Conservation (phyloP, 2,888 invertebrate species). For the Lamellibrachia satsuma region DNA sequence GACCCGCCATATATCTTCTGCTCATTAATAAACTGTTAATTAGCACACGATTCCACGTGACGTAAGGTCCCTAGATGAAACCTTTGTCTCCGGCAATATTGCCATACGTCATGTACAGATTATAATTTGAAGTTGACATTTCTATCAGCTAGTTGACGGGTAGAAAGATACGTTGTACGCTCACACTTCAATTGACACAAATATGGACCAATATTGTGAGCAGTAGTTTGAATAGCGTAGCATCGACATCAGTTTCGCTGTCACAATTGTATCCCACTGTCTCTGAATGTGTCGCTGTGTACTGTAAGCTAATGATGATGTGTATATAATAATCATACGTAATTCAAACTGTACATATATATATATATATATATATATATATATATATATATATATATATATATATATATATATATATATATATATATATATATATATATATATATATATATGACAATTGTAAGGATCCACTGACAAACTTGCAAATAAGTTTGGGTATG, state of each 20-base stretch:
- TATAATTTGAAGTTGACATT: slow-evolving; percentile 1
- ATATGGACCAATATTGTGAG: neutral
- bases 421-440: neutral
- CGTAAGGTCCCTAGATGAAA: neutral
- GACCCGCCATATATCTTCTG: neutral
- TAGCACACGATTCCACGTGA: slow-evolving; percentile 13
- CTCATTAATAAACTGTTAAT: neutral
- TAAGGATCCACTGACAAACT: neutral
- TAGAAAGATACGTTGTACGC: neutral
- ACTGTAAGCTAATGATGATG: neutral
- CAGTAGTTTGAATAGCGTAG: neutral
- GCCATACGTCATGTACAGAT: neutral
- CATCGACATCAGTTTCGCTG: neutral
- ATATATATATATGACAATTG: neutral
- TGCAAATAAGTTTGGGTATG: neutral
- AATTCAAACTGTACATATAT: neutral
- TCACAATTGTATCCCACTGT: neutral
- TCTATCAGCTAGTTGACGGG: neutral
- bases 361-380: neutral
- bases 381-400: no score
- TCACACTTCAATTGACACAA: neutral
- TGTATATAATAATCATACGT: neutral
- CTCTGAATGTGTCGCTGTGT: neutral
- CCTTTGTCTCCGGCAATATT: neutral
- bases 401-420: no score